Conservation (phyloP, 2,113 vertebrate species). For the Crotophaga sulcirostris region DNA sequence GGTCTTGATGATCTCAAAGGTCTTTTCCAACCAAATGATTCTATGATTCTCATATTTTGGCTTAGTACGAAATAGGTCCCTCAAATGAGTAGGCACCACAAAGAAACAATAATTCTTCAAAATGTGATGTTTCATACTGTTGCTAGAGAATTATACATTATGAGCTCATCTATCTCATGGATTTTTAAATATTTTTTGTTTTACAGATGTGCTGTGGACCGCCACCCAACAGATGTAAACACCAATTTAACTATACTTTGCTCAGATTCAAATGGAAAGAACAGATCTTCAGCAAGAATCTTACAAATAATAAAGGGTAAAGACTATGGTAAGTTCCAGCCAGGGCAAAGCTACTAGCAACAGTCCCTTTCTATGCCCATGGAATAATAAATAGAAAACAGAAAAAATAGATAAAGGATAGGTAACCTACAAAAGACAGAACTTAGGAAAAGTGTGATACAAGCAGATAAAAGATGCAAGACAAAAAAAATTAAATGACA, state of each 20-base stretch:
- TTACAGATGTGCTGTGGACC: constrained; percentile 91
- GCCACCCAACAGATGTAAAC: constrained; percentile 83
- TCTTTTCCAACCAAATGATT: too few relatives aligned
- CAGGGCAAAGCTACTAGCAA: not conserved
- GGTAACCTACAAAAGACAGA: not conserved
- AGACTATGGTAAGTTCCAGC: constrained; percentile 90
- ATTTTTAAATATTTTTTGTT: constrained; percentile 6
- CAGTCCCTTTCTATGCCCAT: not conserved
- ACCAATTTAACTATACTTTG: constrained; percentile 92
- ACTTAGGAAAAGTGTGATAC: not conserved
- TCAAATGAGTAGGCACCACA: not conserved
- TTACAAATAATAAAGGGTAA: constrained; percentile 93
- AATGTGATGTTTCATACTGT: not conserved
- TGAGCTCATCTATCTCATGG: not conserved
- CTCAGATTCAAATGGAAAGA: constrained; percentile 91
- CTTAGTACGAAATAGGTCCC: not conserved
- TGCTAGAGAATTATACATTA: not conserved
- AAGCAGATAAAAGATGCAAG: not conserved
- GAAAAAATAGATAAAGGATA: not conserved
- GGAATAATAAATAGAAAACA: not conserved
- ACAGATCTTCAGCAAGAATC: constrained; percentile 90
- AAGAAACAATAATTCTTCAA: not conserved
- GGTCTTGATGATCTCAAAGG: too few relatives aligned
- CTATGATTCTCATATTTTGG: not conserved
- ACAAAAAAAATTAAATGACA: not conserved